Evolutionary conservation across 2,888 invertebrate genomes (phyloP), one percentile per base, ranked within the genome.

Genomic region (Erebia aethiops): DNA sequence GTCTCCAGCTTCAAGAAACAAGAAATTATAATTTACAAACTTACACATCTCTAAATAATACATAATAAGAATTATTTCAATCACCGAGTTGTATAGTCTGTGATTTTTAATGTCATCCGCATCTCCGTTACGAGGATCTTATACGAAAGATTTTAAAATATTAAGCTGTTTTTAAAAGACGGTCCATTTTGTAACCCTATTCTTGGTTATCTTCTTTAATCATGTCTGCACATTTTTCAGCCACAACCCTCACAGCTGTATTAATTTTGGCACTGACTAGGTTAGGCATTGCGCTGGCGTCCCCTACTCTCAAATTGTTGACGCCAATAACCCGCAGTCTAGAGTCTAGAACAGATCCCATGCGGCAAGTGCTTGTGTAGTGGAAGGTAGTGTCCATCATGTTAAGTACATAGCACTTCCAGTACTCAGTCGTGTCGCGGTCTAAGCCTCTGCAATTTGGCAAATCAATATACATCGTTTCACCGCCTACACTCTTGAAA

Each of bases 201-300:
- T 51, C 18, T n/a, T 11, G 7, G 11, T 52, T 35, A 26, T 54
- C 60, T 16, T 66, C 54, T 21, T 96, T 96, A 41, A 97, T 95
- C 91, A 97, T 90, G 80, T 97, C 97, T 0, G 97, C 92, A 0
- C 95, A 96, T 83, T 97, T 97, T 82, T 97, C 97, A 0, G 95
- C 97, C 49, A 97, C 95, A 96, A 97, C 97, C 51, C 97, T 96
- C 0, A 94, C 94, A 0, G 96, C 96, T 0, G 96, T 96, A 79
- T 96, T 96, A 0, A 96, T 96, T 77, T 97, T 97, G 0, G 96
- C 96, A 75, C 95, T 96, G 0, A 96, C 95, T 71, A 96, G 84
- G 71, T 94, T 95, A 0, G 97, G 97, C 96, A 97, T 96, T 14
- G 96, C 95, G 54, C 96, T 96, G 0, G 96, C 96, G 81, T 97